Evolutionary conservation across 2,113 vertebrate species (phyloP), one percentile per base, ranked within the genome.

Genomic region (Cairina moschata): DNA sequence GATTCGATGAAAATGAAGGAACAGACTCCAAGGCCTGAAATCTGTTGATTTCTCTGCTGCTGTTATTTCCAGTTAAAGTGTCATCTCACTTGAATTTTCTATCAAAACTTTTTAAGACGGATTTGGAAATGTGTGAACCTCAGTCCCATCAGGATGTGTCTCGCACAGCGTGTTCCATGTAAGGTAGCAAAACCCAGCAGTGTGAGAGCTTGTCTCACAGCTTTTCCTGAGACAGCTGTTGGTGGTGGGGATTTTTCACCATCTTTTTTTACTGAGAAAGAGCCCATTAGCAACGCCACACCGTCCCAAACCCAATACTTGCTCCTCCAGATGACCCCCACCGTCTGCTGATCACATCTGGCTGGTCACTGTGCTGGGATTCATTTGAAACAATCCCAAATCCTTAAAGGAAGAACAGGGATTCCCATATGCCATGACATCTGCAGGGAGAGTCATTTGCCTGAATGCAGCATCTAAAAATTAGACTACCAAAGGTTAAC

Each of bases 11-110:
- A 81, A 74, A 63, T 11, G 75, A 59, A 79, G 82, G 72, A 88
- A 80, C 79, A 83, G 93, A 26, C 75, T 91, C 93, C 87, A 96
- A 83, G 72, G 82, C 88, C 87, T 93, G 90, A 86, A 72, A 88
- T 86, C 79, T 97, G 94, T 97, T 97, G 93, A 94, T 94, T 93
- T 88, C 84, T 92, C 93, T 91, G 91, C 93, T 93, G 95, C 91
- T 95, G 90, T 96, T 90, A 59, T 93, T 96, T 95, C 94, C 90
- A 87, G 90, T 76, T 91, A 63, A 96, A 96, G 91, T 96, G 91
- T 96, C 83, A 77, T 86, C 94, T 87, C 87, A 48, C 87, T 95
- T 83, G 93, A 80, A 88, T 91, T 80, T 93, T 38, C 76, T 67
- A 83, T 82, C 90, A 63, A 76, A 95, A 94, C 67, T 73, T 69